Conservation (phyloP, 1,140 invertebrate species). For the Drosophila sulfurigaster region DNA sequence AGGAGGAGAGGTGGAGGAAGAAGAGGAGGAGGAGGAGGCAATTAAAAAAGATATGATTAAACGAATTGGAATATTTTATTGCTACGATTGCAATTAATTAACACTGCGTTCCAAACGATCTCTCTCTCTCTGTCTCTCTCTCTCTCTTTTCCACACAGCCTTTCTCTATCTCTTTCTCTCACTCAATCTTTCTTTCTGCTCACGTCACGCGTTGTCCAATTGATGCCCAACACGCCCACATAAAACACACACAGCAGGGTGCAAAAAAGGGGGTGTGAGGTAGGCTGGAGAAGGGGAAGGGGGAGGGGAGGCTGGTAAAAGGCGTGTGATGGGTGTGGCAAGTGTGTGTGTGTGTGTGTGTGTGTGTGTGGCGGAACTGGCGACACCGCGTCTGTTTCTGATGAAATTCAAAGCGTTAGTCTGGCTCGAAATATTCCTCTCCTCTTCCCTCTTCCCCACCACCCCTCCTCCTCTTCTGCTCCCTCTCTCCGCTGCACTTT, state of each 20-base stretch:
- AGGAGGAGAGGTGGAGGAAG: no score
- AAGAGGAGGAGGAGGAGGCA: background rate
- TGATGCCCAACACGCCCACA: constrained; percentile 24
- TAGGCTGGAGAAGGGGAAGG: background rate
- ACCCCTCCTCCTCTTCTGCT: background rate
- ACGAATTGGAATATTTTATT: constrained; percentile 31
- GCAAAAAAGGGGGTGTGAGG: background rate
- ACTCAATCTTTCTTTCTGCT: background rate
- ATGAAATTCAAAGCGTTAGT: constrained; percentile 59
- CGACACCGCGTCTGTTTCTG: constrained; percentile 79
- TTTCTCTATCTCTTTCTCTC: no score
- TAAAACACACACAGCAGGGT: background rate
- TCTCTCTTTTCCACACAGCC: background rate
- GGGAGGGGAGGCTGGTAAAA: no score
- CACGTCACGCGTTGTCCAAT: constrained; percentile 39
- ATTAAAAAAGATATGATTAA: constrained; percentile 45
- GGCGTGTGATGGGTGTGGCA: constrained; percentile 8
- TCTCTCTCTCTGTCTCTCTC: background rate
- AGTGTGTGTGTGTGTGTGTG: background rate
- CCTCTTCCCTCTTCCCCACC: no score
- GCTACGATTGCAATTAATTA: constrained; percentile 50
- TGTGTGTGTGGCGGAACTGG: constrained; percentile 45
- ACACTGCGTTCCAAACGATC: constrained; percentile 12
- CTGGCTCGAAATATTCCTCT: constrained; percentile 2
- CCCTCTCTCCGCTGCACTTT: constrained; percentile 7